Evolutionary conservation across 2,797 vertebrate genomes (phyloP), one percentile per base, ranked within the genome.

Genomic region (Catamblyrhynchus diadema): DNA sequence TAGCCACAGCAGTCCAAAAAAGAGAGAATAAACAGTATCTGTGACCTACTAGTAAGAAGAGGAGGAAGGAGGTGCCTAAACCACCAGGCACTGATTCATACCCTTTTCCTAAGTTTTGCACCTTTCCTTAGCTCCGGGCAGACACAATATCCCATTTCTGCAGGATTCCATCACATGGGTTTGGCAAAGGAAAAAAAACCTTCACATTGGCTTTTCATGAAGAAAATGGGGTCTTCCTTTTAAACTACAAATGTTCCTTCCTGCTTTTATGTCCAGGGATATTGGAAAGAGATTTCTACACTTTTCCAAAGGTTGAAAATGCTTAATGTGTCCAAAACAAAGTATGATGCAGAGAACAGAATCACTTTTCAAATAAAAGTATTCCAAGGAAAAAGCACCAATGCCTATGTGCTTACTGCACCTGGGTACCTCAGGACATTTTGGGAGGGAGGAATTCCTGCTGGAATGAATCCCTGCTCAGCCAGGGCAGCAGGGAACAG

Each of bases 401-500:
- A 27, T 53, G 32, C 30, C 35, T 48, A 13, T 0, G 3, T 44
- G n/a, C 4, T 86, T 84, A 39, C 17, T 32, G 19, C 12, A 50
- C 9, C 39, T 8, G 2, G 8, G 24, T 22, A 20, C 35, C 13
- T 66, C n/a, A 27, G 9, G 44, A 35, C 20, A 51, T 39, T 60
- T 47, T 59, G 32, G 48, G 37, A 3, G 9, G 44, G 22, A 67
- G 60, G 48, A 70, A 59, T 74, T 59, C 44, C n/a, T n/a, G 10
- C 65, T 47, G 27, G 16, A 92, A 70, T 45, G 44, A 50, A 39
- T 50, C 12, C 37, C 16, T 30, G 47, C 30, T 77, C 20, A 25
- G 54, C 0, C 0, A 50, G 30, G 8, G 27, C 8, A 85, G 30
- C 16, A n/a, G 37, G 8, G 11, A 18, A 28, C 35, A 60, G 39